Evolutionary conservation across 2,113 vertebrate genomes (phyloP).

Genomic region (Stigmatopora argus): DNA sequence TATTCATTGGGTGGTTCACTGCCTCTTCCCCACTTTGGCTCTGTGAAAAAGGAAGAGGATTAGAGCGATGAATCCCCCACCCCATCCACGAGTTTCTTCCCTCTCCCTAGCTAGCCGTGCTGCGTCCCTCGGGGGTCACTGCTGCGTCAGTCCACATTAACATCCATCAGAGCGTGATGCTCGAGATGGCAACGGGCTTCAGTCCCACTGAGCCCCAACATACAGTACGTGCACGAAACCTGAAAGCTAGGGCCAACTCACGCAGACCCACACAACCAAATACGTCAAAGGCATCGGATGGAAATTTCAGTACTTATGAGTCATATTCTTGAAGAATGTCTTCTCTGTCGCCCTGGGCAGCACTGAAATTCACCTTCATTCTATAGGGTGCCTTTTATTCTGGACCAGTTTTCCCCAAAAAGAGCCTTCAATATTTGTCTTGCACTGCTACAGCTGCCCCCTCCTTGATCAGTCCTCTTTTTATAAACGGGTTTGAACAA

Average conservation of each 20-base stretch:
- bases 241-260: conserved; percentile 10
- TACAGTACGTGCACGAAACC: conserved; percentile 28
- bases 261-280: conserved; percentile 6
- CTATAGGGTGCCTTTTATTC: conserved; percentile 30
- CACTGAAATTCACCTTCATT: conserved; percentile 37
- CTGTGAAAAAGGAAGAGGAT: conserved; percentile 62
- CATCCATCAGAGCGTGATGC: conserved; percentile 72
- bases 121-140: conserved; percentile 63
- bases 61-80: conserved; percentile 50
- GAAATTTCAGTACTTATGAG: conserved; percentile 20
- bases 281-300: conserved; percentile 7
- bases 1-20: conserved; percentile 73
- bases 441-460: conserved; percentile 34
- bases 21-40: conserved; percentile 48
- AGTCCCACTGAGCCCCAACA: conserved; percentile 48
- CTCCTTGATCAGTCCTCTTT: conserved; percentile 43
- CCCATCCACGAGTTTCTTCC: conserved; percentile 21
- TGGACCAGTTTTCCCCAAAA: conserved; percentile 24
- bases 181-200: conserved; percentile 47
- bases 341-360: conserved; percentile 31
- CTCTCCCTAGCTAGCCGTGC: conserved; percentile 48
- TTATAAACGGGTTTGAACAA: conserved; percentile 46
- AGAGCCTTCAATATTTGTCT: conserved; percentile 25
- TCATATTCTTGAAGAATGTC: conserved; percentile 27
- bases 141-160: conserved; percentile 77